phyloP scores from a whole-genome alignment of 2,888 invertebrate genomes.

The Trimorus sp. region DNA sequence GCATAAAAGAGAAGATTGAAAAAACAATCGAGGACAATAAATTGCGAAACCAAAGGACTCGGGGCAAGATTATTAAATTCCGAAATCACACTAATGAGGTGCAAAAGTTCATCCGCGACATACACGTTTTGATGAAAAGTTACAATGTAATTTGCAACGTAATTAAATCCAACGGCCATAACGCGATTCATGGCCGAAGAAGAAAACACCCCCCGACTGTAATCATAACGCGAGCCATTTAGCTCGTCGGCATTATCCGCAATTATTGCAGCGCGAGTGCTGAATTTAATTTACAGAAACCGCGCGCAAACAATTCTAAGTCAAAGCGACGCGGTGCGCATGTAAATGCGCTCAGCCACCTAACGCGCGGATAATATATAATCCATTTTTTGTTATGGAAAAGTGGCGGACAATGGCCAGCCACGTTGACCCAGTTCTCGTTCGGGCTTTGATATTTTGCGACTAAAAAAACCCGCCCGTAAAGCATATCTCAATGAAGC shows the following conservation, averaged over 20 bases:
- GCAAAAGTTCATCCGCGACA: too few species aligned
- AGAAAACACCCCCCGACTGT: slow-evolving; percentile 11
- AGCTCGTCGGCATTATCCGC: slow-evolving; percentile 25
- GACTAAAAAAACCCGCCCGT: slow-evolving; percentile 10
- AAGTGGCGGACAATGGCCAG: slow-evolving; percentile 29
- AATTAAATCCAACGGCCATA: slow-evolving; percentile 12
- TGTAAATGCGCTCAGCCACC: slow-evolving; percentile 28
- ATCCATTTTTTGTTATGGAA: slow-evolving; percentile 40
- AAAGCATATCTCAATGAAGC: slow-evolving; percentile 33
- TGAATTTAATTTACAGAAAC: slow-evolving; percentile 55
- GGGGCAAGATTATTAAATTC: too few species aligned
- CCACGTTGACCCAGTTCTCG: slow-evolving; percentile 24
- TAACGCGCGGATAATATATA: slow-evolving; percentile 29
- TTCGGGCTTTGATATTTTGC: slow-evolving; percentile 27
- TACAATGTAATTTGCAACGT: slow-evolving; percentile 1
- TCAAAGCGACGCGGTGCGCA: slow-evolving; percentile 11
- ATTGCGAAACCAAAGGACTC: neutral
- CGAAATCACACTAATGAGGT: too few species aligned
- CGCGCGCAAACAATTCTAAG: slow-evolving; percentile 35
- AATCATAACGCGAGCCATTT: slow-evolving; percentile 25
- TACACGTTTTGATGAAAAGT: too few species aligned
- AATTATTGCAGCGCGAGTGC: slow-evolving; percentile 30
- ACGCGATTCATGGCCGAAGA: slow-evolving; percentile 5
- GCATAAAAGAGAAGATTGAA: too few species aligned
- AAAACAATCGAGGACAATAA: too few species aligned